Base-by-base conservation (phyloP, 2,797 vertebrate species). In the Leptoclinus maculatus region DNA sequence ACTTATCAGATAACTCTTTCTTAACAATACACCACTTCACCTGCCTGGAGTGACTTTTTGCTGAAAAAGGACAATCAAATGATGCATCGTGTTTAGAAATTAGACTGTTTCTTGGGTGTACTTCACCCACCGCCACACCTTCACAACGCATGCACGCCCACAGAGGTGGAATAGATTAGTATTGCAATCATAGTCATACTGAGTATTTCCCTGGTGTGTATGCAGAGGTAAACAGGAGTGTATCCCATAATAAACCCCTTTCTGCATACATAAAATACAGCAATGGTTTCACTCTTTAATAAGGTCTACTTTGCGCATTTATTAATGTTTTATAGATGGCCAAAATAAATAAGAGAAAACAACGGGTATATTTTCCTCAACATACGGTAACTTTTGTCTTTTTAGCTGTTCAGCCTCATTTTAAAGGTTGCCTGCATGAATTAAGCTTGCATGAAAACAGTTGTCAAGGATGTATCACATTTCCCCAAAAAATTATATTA, bases 11-110 rank as follows among this genome's bases (percentile, higher is more conserved):
- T 66, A 41, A 71, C 2, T 63, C n/a, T 53, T 54, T 41, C 36
- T 53, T 63, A 6, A 72, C 16, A 69, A 78, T 57, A n/a, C 59
- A 73, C 0, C 19, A 29, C 14, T 38, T 71, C 0, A 41, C 39
- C 43, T 53, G 34, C 21, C 1, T 53, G 5, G 17, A 21, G 21
- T 41, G 45, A 76, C 47, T 45, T 60, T 73, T n/a, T 54, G 66
- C 25, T 71, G 10, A 71, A 80, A 72, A 63, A 67, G n/a, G 32
- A 70, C 62, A 76, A 34, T 13, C 9, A 38, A 19, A 68, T 5
- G 59, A 70, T 23, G 3, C 2, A 27, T 65, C 32, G 45, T 62
- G 59, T 74, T 68, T 25, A 49, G 34, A 38, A n/a, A 13, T 57
- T 54, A 23, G 39, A 34, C 8, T 32, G 57, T 56, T 79, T 45